phyloP scores from a whole-genome alignment of 1,140 invertebrate species.

The Meloidogyne floridensis region DNA sequence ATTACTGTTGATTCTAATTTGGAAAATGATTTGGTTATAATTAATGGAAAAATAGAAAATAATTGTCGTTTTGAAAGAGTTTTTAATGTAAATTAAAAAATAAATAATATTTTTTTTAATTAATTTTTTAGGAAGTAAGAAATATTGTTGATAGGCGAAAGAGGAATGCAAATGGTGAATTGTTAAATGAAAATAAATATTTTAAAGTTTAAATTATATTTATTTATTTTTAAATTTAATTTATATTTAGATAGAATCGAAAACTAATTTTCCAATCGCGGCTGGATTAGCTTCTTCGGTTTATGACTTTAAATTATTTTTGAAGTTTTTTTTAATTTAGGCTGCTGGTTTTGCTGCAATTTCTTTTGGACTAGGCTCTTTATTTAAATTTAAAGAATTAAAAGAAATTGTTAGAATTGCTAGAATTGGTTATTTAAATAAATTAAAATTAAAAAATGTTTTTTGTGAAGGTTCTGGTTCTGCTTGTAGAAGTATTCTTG shows the following conservation, averaged over 20 bases:
- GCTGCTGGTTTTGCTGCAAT: constrained; percentile 88
- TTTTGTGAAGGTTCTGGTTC: constrained; percentile 81
- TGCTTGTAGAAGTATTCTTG: constrained; percentile 89
- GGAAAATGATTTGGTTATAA: constrained; percentile 47
- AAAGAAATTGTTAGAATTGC: constrained; percentile 68
- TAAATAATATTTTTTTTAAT: background rate
- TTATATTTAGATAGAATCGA: constrained; percentile 71
- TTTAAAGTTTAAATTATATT: background rate
- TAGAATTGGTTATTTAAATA: constrained; percentile 69
- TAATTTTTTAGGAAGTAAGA: background rate
- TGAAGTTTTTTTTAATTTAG: constrained; percentile 73
- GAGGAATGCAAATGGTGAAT: constrained; percentile 7
- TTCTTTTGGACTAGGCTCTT: constrained; percentile 54
- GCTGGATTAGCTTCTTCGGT: constrained; percentile 75
- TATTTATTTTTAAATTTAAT: background rate
- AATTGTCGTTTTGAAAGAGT: constrained; percentile 46
- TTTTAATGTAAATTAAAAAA: constrained; percentile 36
- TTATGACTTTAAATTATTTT: background rate
- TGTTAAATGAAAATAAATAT: background rate
- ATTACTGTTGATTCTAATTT: constrained; percentile 37
- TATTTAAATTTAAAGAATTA: constrained; percentile 49
- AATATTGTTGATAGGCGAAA: constrained; percentile 1
- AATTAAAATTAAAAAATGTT: constrained; percentile 22
- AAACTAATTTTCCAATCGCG: constrained; percentile 97
- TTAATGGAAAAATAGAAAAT: constrained; percentile 50